Percentiles rank a stretch among this genome's conserved stretches.
Evolutionary conservation across 2,113 vertebrate genomes (phyloP).

Genomic region (Stercorarius parasiticus): DNA sequence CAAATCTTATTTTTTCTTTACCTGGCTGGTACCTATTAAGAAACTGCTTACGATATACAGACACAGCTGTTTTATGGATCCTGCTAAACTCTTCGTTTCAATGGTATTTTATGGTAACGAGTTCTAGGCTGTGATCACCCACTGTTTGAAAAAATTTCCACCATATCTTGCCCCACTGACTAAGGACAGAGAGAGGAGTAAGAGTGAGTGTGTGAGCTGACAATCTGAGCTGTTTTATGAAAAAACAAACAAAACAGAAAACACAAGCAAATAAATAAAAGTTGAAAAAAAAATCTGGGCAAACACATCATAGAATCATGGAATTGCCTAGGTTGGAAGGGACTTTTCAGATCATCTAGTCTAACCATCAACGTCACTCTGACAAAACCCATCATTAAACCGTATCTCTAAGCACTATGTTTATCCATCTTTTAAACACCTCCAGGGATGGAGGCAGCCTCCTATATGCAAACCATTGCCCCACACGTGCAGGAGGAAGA

Average conservation of each 20-base stretch:
- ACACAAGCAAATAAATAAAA: background rate
- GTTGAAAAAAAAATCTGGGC: background rate
- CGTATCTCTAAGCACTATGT: too few relatives aligned
- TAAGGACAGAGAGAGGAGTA: background rate
- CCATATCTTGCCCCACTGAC: background rate
- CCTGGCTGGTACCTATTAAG: background rate
- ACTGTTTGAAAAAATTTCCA: background rate
- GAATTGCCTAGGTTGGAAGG: too few relatives aligned
- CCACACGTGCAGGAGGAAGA: accelerated
- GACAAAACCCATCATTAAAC: too few relatives aligned
- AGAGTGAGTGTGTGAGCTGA: background rate
- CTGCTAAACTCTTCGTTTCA: background rate
- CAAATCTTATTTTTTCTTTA: background rate
- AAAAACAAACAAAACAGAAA: background rate
- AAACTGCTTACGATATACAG: background rate
- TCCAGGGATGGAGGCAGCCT: background rate
- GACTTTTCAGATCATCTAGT: too few relatives aligned
- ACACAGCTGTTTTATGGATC: background rate
- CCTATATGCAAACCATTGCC: background rate
- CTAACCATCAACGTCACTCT: too few relatives aligned
- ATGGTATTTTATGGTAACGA: background rate
- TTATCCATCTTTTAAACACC: too few relatives aligned
- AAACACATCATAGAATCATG: background rate
- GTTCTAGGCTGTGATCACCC: background rate
- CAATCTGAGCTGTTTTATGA: background rate